Evolutionary conservation across 2,888 invertebrate genomes (phyloP).

Genomic region (Diaperis boleti): DNA sequence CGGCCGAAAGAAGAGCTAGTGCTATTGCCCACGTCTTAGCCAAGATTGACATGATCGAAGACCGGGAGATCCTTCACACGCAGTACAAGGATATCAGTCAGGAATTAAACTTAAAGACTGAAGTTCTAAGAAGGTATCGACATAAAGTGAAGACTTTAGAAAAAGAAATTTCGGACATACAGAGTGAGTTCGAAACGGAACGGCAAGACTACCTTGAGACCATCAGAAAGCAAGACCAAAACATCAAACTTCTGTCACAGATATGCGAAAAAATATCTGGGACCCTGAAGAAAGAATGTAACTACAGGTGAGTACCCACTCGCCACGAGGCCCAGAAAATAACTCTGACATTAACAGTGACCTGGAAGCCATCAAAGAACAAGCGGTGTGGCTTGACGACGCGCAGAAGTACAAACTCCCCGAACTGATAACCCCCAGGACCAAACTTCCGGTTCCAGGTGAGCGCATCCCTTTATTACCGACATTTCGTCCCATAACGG

Average conservation of each 20-base stretch:
- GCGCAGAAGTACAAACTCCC: slow-evolving; percentile 79
- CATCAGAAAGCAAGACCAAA: slow-evolving; percentile 79
- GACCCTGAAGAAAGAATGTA: slow-evolving; percentile 78
- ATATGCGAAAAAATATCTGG: slow-evolving; percentile 77
- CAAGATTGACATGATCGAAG: slow-evolving; percentile 76
- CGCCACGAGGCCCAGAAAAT: too few relatives aligned
- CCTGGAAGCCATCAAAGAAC: slow-evolving; percentile 76
- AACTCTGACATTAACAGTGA: slow-evolving; percentile 67
- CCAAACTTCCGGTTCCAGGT: slow-evolving; percentile 78
- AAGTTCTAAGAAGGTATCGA: slow-evolving; percentile 74
- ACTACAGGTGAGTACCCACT: slow-evolving; percentile 73
- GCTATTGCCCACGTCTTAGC: slow-evolving; percentile 71
- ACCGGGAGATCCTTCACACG: slow-evolving; percentile 75
- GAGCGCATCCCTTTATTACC: slow-evolving; percentile 40
- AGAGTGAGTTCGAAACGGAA: slow-evolving; percentile 85
- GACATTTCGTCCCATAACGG: slow-evolving; percentile 9
- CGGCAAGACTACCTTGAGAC: slow-evolving; percentile 87
- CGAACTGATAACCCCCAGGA: slow-evolving; percentile 73
- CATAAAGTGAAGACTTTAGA: slow-evolving; percentile 77
- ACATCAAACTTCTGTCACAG: slow-evolving; percentile 75
- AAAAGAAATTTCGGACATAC: slow-evolving; percentile 80
- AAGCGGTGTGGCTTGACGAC: slow-evolving; percentile 82
- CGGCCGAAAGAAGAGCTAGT: slow-evolving; percentile 75
- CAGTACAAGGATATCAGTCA: slow-evolving; percentile 85
- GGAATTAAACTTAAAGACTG: slow-evolving; percentile 79